Evolutionary conservation across 23 tunicate species (phyloP), one percentile per base, ranked within the genome.

Genomic region (Trididemnum nubilum): DNA sequence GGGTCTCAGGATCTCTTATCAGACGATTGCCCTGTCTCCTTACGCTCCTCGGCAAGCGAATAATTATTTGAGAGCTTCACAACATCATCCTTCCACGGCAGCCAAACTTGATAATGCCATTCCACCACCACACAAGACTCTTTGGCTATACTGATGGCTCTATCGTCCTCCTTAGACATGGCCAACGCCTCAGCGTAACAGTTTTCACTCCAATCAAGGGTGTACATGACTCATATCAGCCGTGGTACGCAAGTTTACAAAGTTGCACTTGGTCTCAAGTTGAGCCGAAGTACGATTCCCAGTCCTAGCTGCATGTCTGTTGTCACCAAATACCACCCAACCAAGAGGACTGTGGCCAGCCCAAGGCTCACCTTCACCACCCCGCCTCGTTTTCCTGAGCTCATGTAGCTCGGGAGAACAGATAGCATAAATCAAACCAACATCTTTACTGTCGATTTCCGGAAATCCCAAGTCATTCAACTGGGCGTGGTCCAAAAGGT

Each of bases 161-260:
- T 44, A 7, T 44, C 15, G 54, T 44, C 54, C 15, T 44, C 54
- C 54, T 44, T 44, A 44, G 54, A 44, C 54, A 15, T 44, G 15
- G 15, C 54, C 54, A 44, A 44, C 54, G 54, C 54, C 15, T 44
- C 54, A 44, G 54, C 15, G 15, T 44, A 15, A 15, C 15, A 44
- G 54, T 44, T 44, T 44, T 44, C 54, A 44, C 54, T 44, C 54
- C n/a, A n/a, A n/a, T n/a, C n/a, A n/a, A n/a, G n/a, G n/a, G n/a
- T n/a, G n/a, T n/a, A n/a, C n/a, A n/a, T n/a, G n/a, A 9, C 15
- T 15, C 54, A 7, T 15, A 7, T 44, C 54, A 44, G 54, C 54
- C 9, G 54, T 9, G 54, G 54, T 7, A 44, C 15, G 54, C 54
- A 44, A 44, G 54, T 15, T 44, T 44, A 44, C 54, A 44, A 7